Conservation (phyloP, 2,797 vertebrate species). For the Typhlichthys subterraneus region DNA sequence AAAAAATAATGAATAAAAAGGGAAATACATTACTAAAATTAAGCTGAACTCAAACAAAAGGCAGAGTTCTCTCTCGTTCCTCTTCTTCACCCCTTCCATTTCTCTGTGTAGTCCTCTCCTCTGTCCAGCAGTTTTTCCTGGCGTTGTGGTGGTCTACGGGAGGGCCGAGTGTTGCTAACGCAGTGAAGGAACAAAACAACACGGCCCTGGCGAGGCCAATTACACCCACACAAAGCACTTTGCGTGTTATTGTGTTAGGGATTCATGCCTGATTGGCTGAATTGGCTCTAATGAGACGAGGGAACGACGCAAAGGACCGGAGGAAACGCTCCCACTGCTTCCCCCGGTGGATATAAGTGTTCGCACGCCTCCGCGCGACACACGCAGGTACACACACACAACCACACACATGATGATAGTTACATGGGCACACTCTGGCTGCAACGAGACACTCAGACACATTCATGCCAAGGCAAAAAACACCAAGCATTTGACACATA, state of each 20-base stretch:
- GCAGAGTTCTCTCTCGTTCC: slow-evolving; percentile 1
- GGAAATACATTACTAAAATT: too few relatives aligned
- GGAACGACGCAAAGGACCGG: slow-evolving; percentile 50
- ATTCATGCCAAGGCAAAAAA: slow-evolving; percentile 8
- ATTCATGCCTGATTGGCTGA: slow-evolving; percentile 77
- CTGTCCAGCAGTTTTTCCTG: slow-evolving; percentile 60
- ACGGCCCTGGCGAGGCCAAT: slow-evolving; percentile 68
- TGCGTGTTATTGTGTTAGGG: slow-evolving; percentile 75
- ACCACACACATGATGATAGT: slow-evolving; percentile 6
- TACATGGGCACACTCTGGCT: not conserved
- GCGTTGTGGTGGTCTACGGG: slow-evolving; percentile 9
- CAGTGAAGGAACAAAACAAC: slow-evolving; percentile 54
- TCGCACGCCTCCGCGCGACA: not conserved
- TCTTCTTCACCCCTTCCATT: slow-evolving; percentile 6
- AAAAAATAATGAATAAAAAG: too few relatives aligned
- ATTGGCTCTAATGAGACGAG: slow-evolving; percentile 72
- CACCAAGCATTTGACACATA: not conserved
- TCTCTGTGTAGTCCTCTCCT: slow-evolving; percentile 7
- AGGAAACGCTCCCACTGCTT: slow-evolving; percentile 52
- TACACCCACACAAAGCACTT: slow-evolving; percentile 74
- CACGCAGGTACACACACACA: slow-evolving; percentile 26
- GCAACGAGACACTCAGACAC: slow-evolving; percentile 32
- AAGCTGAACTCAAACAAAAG: too few relatives aligned
- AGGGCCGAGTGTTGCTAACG: slow-evolving; percentile 54
- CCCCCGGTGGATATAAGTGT: slow-evolving; percentile 61